These are phyloP conservation scores for Spilogale gracilis DNA, from an alignment of 2,113 vertebrate genomes.

Conservation along the genomic window DNA sequence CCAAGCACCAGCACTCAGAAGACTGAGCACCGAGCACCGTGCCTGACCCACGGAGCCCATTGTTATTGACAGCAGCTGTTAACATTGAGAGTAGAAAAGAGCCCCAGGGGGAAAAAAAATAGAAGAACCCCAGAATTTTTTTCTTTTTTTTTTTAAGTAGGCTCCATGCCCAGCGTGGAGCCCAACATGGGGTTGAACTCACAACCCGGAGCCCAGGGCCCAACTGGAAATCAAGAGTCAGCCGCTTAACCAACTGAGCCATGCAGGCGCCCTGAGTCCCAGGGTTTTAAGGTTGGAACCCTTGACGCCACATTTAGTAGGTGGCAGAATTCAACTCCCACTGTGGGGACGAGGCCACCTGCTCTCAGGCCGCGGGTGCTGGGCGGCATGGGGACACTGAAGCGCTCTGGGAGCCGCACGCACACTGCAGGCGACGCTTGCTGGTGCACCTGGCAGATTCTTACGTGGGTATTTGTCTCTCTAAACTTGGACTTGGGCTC, in stretches of 20 bases:
- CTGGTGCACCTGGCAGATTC: background rate
- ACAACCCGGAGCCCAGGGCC: too few species aligned
- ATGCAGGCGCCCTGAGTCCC: background rate
- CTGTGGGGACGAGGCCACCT: background rate
- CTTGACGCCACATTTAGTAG: background rate
- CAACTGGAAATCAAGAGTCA: too few species aligned
- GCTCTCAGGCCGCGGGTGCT: background rate
- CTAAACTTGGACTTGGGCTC: slow-evolving; percentile 26
- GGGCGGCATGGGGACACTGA: background rate
- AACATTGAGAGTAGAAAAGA: background rate
- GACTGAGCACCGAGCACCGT: background rate
- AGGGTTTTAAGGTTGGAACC: background rate
- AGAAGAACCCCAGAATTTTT: background rate
- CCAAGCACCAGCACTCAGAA: background rate
- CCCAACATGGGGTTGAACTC: too few species aligned
- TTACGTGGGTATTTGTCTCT: background rate
- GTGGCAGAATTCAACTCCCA: background rate
- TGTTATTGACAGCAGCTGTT: background rate
- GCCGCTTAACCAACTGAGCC: too few species aligned
- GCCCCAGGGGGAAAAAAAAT: background rate
- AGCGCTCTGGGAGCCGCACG: background rate
- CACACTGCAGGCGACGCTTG: background rate
- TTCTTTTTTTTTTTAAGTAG: too few species aligned
- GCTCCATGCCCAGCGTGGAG: too few species aligned
- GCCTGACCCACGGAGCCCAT: too few species aligned